Base-by-base conservation (phyloP, 1,140 invertebrate genomes). In the Drosophila leontia region DNA sequence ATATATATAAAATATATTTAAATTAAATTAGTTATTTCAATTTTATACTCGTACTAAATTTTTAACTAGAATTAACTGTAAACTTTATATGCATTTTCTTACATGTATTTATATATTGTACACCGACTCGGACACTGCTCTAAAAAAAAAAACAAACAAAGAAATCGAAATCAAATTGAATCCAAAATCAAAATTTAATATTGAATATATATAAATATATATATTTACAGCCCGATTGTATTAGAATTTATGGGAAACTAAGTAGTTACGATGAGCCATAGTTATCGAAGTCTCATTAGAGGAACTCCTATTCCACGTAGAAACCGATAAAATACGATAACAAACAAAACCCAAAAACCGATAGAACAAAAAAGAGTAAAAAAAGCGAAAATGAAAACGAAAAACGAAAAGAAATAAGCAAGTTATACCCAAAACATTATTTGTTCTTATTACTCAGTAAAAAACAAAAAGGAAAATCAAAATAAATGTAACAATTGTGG, bases 21-120 rank as follows among this genome's bases (percentile, higher is more conserved):
- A 86, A 68, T 78, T 69, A 75, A 85, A 71, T 86, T 86, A 86
- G 82, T 86, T 85, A 85, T 85, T 80, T 85, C 82, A 87, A 88
- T 88, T 87, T 87, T 86, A 87, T 88, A 83, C 72, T 88, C 82
- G 65, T 80, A 88, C 80, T 80, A 83, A 83, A 87, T 87, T 87
- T 87, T 87, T 87, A 87, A 87, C 72, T 87, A 87, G 84, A 78
- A 77, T 88, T 68, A 74, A 87, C 84, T 87, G 69, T 88, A 88
- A 55, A 87, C 84, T 87, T 88, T 87, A 69, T 87, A 87, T 88
- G 77, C 84, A 87, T 87, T 87, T 87, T 87, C 81, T 84, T 78
- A 86, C 65, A 86, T 72, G 78, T 85, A 85, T 82, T 86, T 85
- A 55, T 55, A 86, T 70, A 86, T 70, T 83, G 64, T 72, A 83